Evolutionary conservation across 2,888 invertebrate species (phyloP).

Genomic region (Halictus ligatus): DNA sequence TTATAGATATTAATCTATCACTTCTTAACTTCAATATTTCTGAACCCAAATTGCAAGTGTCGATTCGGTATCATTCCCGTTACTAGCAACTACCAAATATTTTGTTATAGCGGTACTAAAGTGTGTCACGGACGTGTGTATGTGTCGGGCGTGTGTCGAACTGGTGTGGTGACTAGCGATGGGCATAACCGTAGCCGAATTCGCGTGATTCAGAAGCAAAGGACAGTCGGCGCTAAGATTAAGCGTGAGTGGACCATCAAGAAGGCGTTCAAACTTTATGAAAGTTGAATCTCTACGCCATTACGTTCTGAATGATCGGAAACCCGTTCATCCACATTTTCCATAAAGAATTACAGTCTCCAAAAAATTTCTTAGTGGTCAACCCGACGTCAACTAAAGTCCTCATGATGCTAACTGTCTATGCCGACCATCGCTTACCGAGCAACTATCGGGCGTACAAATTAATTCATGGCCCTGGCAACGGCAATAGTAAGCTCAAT

Average conservation of each 20-base stretch:
- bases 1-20: too few species aligned
- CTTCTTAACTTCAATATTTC: neutral
- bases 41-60: neutral
- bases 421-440: conserved; percentile 24
- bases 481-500: too few species aligned
- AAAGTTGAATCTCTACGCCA: neutral
- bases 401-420: conserved; percentile 23
- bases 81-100: conserved; percentile 16
- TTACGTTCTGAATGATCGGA: neutral
- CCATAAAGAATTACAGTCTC: too few species aligned
- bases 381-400: conserved; percentile 18
- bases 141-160: conserved; percentile 8
- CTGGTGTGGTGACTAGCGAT: conserved; percentile 25
- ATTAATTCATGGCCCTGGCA: neutral
- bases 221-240: conserved; percentile 29
- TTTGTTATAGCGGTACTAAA: conserved; percentile 48
- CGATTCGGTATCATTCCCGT: conserved; percentile 1
- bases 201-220: conserved; percentile 25
- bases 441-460: conserved; percentile 5
- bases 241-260: conserved; percentile 32
- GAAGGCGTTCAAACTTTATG: neutral
- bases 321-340: neutral
- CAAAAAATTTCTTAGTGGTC: conserved; percentile 12
- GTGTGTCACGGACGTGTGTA: conserved; percentile 17
- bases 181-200: conserved; percentile 9